Base-by-base conservation (phyloP, 2,797 vertebrate genomes). In the Chelmon rostratus region DNA sequence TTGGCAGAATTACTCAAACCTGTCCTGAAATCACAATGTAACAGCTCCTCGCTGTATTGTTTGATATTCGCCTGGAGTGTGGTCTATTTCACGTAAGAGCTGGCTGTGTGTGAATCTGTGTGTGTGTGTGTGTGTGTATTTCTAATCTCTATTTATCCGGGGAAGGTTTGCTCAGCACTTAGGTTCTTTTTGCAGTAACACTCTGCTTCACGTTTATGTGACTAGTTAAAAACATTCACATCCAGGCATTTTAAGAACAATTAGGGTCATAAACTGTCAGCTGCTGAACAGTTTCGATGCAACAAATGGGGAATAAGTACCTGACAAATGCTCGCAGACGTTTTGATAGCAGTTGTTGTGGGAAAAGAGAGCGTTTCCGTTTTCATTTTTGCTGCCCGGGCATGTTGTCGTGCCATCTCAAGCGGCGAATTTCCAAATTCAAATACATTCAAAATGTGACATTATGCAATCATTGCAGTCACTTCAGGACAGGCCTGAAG, bases 101-200 rank as follows among this genome's bases (percentile, higher is more conserved):
- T 79, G 68, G 12, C 82, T 70, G 46, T 50, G 12, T 68, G 57
- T 64, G 23, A 4, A 10, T 28, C 6, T 33, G 61, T 56, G 66
- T 66, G 25, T 38, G 44, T 53, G 33, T 46, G 21, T 28, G 33
- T 58, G 64, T 58, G 69, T 78, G 59, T 67, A 25, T 87, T 81
- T 88, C 57, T 89, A 88, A 90, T 91, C 91, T 91, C 76, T 83
- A 83, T 91, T 91, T 87, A 90, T 91, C 86, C 83, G 79, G 81
- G 49, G 63, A 87, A 68, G 66, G 77, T 88, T 70, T 83, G 77
- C 82, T 91, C 83, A 91, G 89, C 88, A 90, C 69, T 85, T 52
- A 12, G 65, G 49, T 72, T 86, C 73, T 79, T 88, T 83, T 70
- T 44, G 62, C 74, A 63, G 40, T 10, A 47, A 71, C 76, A 57